Conservation (phyloP, 2,888 invertebrate species). For the Busseola fusca region DNA sequence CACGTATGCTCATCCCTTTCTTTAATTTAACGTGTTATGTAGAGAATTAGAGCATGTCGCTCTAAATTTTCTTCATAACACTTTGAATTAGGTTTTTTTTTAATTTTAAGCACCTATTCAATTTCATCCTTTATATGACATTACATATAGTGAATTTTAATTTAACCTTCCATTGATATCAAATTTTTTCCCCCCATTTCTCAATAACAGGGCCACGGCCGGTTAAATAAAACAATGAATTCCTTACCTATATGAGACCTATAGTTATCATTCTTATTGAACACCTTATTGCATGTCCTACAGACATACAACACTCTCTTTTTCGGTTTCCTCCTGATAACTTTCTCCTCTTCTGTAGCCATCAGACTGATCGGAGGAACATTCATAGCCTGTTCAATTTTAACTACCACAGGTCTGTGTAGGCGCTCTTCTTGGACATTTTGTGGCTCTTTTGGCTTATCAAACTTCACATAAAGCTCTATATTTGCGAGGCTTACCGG, state of each 20-base stretch:
- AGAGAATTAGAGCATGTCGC: too few species aligned
- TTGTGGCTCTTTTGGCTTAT: constrained; percentile 34
- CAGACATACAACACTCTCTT: constrained; percentile 74
- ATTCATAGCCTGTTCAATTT: constrained; percentile 22
- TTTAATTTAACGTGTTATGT: too few species aligned
- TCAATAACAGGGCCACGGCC: not conserved
- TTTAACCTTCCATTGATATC: not conserved
- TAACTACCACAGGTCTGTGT: constrained; percentile 16
- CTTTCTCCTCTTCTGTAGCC: constrained; percentile 16
- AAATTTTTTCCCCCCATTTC: too few species aligned
- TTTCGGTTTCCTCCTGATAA: constrained; percentile 62
- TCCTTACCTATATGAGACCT: constrained; percentile 82
- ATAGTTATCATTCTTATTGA: constrained; percentile 81
- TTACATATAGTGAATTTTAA: not conserved
- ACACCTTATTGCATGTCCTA: constrained; percentile 79
- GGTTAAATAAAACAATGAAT: not conserved
- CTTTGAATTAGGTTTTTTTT: too few species aligned
- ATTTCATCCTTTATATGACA: too few species aligned
- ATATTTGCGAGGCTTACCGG: constrained; percentile 32
- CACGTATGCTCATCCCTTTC: too few species aligned
- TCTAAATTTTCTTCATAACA: too few species aligned
- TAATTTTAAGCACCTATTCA: too few species aligned
- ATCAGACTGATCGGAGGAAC: not conserved
- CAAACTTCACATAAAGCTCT: constrained; percentile 64
- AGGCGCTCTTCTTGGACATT: not conserved